A percentile compares a stretch with the other conserved stretches of the same genome.
phyloP scores from a whole-genome alignment of 2,888 invertebrate genomes.

The Cephus spinipes region DNA sequence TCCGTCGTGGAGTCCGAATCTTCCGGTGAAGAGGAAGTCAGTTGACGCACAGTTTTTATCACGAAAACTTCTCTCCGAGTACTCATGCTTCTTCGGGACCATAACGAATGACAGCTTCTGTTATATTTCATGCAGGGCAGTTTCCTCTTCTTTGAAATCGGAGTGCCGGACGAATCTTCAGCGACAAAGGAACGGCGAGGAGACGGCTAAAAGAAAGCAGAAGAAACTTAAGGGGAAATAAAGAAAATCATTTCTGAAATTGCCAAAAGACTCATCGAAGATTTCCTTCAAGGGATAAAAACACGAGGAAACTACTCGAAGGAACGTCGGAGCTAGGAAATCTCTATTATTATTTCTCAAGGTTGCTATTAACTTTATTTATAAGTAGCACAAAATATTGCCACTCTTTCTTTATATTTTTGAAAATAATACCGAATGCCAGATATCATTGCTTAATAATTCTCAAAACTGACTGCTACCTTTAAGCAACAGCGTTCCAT shows the following conservation, averaged over 20 bases:
- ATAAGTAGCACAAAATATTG: not conserved
- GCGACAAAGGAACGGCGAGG: not conserved
- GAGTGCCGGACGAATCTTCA: slow-evolving; percentile 15
- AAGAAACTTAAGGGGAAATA: not conserved
- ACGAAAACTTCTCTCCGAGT: slow-evolving; percentile 21
- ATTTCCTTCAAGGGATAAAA: not conserved
- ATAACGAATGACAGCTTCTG: slow-evolving; percentile 30
- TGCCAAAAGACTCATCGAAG: not conserved
- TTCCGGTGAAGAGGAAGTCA: not conserved
- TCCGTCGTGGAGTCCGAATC: not conserved
- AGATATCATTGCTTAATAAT: not conserved
- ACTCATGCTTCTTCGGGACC: slow-evolving; percentile 21
- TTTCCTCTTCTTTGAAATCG: slow-evolving; percentile 18
- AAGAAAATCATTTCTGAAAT: not conserved
- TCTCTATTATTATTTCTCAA: not conserved
- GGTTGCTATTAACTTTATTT: not conserved
- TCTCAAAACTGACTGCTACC: not conserved
- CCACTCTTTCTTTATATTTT: not conserved
- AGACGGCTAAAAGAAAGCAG: not conserved
- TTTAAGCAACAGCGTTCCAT: not conserved
- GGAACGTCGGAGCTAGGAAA: not conserved
- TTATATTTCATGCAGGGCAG: slow-evolving; percentile 15
- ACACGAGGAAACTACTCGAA: not conserved
- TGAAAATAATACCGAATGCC: not conserved
- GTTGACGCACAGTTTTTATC: slow-evolving; percentile 24